Base-by-base conservation (phyloP, 2,113 vertebrate species). In the Danionella cerebrum region DNA sequence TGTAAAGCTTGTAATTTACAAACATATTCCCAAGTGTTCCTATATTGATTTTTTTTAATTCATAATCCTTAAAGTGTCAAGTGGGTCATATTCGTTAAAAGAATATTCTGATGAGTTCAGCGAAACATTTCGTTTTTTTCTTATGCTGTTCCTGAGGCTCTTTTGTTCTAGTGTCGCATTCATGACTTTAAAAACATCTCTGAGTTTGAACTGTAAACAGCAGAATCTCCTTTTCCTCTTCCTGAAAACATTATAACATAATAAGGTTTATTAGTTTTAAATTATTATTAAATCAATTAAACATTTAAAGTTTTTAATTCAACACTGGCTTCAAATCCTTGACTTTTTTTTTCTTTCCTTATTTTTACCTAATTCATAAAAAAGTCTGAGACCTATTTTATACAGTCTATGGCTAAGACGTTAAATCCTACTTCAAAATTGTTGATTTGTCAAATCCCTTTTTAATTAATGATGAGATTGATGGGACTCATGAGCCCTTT, bases 1-100 rank as follows among this genome's bases (percentile, higher is more conserved):
- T 75, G 59, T 64, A 73, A 58, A 74, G 69, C 14, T 54, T 44
- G 69, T 73, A 72, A 72, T 79, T 73, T 83, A 84, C 75, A 84
- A 84, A 81, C 81, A 78, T 71, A 78, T 65, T 74, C 66, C 72
- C 60, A 59, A 41, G 55, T 53, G 65, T 54, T 58, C 54, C 14
- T 29, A n/a, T n/a, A n/a, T n/a, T n/a, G n/a, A n/a, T n/a, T n/a
- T n/a, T 7, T 62, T 73, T 18, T 60, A 65, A 64, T 71, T 63
- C 19, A 65, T 53, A 58, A 64, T 81, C 60, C 62, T 80, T 72
- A 69, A 71, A 76, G 79, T 83, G 76, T 80, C 72, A 63, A 59
- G 78, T 65, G 51, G 41, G 77, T 80, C 60, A 78, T 72, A 70
- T 71, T 75, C 69, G 76, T 54, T 79, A 71, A 75, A 55, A 57